phyloP scores from a whole-genome alignment of 2,888 invertebrate genomes.

The Plebejus anna region DNA sequence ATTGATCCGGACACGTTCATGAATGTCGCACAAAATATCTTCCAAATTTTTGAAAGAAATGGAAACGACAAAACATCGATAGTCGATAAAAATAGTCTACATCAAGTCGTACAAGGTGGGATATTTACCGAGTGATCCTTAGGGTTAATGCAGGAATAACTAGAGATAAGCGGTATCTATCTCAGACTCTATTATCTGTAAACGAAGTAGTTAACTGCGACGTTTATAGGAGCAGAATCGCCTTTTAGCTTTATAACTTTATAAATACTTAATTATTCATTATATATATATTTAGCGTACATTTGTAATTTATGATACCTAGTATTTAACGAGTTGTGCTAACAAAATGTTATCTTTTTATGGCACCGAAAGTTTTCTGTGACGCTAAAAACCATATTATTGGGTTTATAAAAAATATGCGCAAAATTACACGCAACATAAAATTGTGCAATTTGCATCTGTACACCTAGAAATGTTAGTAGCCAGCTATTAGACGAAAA shows the following conservation, averaged over 20 bases:
- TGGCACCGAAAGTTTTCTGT: neutral
- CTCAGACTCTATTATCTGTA: conserved; percentile 1
- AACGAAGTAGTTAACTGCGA: neutral
- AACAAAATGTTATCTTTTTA: neutral
- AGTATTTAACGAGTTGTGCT: neutral
- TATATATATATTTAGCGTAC: conserved; percentile 2
- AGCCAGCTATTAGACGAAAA: neutral
- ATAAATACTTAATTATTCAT: conserved; percentile 8
- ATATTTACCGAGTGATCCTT: conserved; percentile 41
- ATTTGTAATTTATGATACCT: neutral
- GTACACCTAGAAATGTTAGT: neutral
- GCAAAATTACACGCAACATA: neutral
- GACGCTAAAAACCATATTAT: neutral
- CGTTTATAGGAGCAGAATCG: neutral
- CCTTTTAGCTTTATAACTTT: neutral
- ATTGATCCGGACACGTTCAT: neutral
- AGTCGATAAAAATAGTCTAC: conserved; percentile 36
- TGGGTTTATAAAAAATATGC: neutral
- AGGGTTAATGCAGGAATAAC: conserved; percentile 42
- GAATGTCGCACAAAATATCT: neutral
- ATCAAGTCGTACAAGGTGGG: conserved; percentile 33
- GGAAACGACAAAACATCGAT: conserved; percentile 35
- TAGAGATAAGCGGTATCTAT: conserved; percentile 40
- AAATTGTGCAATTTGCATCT: neutral
- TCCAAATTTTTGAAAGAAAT: neutral